Evolutionary conservation across 2,888 invertebrate genomes (phyloP).

Genomic region (Sminthurinus aureus): DNA sequence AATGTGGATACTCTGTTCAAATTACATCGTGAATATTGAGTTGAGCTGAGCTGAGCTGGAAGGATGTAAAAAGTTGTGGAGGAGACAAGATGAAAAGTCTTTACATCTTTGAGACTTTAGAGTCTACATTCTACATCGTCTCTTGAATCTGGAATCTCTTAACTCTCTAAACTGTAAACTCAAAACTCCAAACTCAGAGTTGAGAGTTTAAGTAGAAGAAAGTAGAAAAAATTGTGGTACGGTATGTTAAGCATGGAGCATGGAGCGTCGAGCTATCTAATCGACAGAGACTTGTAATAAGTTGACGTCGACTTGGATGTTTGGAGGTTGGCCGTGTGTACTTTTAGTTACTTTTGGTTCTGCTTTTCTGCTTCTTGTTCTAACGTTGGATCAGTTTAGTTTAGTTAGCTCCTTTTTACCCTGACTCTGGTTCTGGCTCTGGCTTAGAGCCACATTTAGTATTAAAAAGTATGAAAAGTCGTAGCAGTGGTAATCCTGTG

Average conservation of each 20-base stretch:
- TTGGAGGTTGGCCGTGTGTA: too few relatives aligned
- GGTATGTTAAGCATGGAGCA: background rate
- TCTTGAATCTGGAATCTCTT: too few relatives aligned
- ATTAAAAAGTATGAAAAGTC: background rate
- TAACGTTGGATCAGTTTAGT: too few relatives aligned
- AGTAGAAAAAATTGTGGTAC: slow-evolving; percentile 6
- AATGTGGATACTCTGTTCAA: background rate
- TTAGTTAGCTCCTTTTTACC: background rate
- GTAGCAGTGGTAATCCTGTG: slow-evolving; percentile 13
- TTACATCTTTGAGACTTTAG: background rate
- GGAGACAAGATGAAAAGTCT: background rate
- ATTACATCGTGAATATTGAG: background rate
- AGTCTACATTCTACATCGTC: background rate
- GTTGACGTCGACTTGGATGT: background rate
- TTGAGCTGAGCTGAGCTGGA: background rate
- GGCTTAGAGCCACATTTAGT: slow-evolving; percentile 1
- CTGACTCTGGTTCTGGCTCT: slow-evolving; percentile 3
- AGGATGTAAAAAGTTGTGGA: background rate
- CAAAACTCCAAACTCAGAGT: background rate
- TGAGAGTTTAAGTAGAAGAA: background rate
- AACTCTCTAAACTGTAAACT: too few relatives aligned
- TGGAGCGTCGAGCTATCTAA: background rate
- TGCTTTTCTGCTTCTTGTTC: too few relatives aligned
- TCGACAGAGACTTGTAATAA: background rate
- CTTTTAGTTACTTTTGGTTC: background rate